Conservation (phyloP, 2,888 invertebrate genomes). For the Scotopteryx bipunctaria region DNA sequence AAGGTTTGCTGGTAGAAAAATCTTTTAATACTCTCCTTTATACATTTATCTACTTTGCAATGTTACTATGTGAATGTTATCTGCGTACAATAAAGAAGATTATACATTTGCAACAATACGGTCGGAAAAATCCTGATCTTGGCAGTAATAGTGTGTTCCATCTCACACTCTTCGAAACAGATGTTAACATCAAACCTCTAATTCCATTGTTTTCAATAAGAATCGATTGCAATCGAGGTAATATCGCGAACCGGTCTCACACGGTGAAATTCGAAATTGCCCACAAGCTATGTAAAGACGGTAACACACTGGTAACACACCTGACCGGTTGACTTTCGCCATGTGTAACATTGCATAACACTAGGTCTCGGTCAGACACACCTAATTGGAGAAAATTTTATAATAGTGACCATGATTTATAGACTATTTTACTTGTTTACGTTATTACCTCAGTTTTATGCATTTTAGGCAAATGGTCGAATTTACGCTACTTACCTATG, state of each 20-base stretch:
- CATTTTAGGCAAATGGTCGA: neutral
- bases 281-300: conserved; percentile 37
- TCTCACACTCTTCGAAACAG: too few species aligned
- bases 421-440: conserved; percentile 1
- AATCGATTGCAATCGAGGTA: conserved; percentile 34
- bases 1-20: too few species aligned
- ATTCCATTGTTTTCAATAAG: conserved; percentile 32
- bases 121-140: too few species aligned
- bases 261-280: conserved; percentile 67
- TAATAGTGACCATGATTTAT: conserved; percentile 39
- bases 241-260: conserved; percentile 55
- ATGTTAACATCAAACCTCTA: conserved; percentile 25
- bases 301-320: conserved; percentile 38
- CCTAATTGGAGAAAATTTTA: conserved; percentile 46
- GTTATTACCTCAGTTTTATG: neutral
- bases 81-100: too few species aligned
- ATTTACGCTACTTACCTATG: too few species aligned
- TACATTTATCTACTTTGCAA: too few species aligned
- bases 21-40: too few species aligned
- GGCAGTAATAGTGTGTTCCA: too few species aligned
- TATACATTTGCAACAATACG: too few species aligned
- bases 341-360: conserved; percentile 60
- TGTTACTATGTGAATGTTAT: too few species aligned
- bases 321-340: conserved; percentile 58
- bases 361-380: conserved; percentile 72